phyloP scores from a whole-genome alignment of 2,797 vertebrate genomes.

The Crypturellus tataupa region DNA sequence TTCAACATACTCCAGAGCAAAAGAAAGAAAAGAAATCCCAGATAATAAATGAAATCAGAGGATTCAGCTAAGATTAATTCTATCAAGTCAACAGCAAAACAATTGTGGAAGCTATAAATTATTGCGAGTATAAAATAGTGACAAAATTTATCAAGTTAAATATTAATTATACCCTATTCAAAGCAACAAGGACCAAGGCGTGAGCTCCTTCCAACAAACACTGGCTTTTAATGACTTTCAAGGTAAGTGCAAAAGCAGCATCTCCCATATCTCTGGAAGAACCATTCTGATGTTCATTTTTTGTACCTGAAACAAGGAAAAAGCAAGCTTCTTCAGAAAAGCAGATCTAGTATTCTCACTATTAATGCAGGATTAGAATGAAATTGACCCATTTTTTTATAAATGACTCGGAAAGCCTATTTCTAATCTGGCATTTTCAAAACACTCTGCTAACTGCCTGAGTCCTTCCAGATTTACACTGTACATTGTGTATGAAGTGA shows the following conservation, averaged over 20 bases:
- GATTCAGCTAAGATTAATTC: background rate
- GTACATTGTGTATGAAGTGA: background rate
- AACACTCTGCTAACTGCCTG: background rate
- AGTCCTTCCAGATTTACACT: background rate
- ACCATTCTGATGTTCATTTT: conserved; percentile 28
- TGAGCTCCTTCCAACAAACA: conserved; percentile 91
- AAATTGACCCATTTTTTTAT: background rate
- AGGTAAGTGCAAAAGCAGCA: conserved; percentile 83
- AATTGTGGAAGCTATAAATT: background rate
- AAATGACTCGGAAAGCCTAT: background rate
- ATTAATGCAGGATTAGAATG: background rate
- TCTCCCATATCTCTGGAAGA: conserved; percentile 71
- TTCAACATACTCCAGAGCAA: background rate
- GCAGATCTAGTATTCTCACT: background rate
- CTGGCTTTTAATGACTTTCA: conserved; percentile 90
- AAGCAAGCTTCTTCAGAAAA: conserved; percentile 34
- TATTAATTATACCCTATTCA: conserved; percentile 89
- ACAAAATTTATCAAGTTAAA: conserved; percentile 17
- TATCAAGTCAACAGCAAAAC: background rate
- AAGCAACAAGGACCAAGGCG: conserved; percentile 87
- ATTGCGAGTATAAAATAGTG: background rate
- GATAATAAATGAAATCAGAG: background rate
- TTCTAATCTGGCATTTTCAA: background rate
- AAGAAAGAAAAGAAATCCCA: background rate
- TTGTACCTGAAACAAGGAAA: conserved; percentile 40